These are phyloP conservation scores for Andrena fulva DNA, from an alignment of 2,888 invertebrate genomes.

Conservation along the genomic window DNA sequence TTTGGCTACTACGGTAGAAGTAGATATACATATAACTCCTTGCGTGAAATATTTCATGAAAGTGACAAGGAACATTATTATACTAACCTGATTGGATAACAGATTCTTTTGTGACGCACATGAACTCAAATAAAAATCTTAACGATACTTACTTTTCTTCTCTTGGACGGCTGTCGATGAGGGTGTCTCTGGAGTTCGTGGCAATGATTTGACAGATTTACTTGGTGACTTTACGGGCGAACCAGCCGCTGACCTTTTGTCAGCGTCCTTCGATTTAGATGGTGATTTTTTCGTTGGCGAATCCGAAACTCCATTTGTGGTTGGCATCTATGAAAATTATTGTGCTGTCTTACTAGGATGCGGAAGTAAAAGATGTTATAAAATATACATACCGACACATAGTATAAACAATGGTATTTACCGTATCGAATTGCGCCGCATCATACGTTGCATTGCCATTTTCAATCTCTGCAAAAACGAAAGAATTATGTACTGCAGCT, in stretches of 20 bases:
- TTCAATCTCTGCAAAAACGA: slow-evolving; percentile 90
- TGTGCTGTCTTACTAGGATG: neutral
- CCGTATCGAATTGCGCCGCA: slow-evolving; percentile 91
- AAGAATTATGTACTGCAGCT: slow-evolving; percentile 14
- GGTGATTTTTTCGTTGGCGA: slow-evolving; percentile 90
- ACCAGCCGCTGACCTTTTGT: slow-evolving; percentile 84
- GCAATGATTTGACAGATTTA: slow-evolving; percentile 86
- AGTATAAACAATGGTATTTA: slow-evolving; percentile 82
- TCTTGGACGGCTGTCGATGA: slow-evolving; percentile 86
- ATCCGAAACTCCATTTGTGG: slow-evolving; percentile 89
- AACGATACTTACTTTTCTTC: slow-evolving; percentile 90
- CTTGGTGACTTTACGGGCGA: slow-evolving; percentile 86
- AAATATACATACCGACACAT: neutral
- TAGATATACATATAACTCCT: no score
- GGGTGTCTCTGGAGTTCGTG: slow-evolving; percentile 91
- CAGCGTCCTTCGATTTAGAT: slow-evolving; percentile 85
- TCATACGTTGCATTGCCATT: slow-evolving; percentile 94
- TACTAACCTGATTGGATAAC: neutral
- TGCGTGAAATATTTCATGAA: no score
- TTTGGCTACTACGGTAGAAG: no score
- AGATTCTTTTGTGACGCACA: neutral
- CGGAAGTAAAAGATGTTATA: neutral
- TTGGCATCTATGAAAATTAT: slow-evolving; percentile 48
- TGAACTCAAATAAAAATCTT: neutral
- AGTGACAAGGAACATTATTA: neutral